Base-by-base conservation (phyloP, 1,140 invertebrate species). In the Grapholita molesta region DNA sequence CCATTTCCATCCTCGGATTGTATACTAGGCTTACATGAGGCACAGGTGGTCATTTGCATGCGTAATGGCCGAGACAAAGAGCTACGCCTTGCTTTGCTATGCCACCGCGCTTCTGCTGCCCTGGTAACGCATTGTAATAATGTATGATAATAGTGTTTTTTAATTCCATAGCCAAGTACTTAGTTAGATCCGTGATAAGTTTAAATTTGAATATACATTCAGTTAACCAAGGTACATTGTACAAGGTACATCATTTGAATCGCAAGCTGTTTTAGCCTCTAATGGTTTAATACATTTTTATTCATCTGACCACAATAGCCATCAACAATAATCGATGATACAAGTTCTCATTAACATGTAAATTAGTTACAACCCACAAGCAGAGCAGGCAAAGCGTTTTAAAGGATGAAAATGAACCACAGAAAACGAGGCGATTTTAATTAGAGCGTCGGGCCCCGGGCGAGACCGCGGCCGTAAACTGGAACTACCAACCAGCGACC, bases 341-440 rank as follows among this genome's bases (percentile, higher is more conserved):
- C 69, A 72, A 82, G 74, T 83, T 78, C 82, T 89, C 82, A 91
- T 91, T 91, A 89, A 85, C 84, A 89, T 91, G 84, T 89, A 88
- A 89, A 91, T 91, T 86, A 89, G 83, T 86, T 79, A 74, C 77
- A 77, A 77, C 78, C 81, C 81, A 85, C 83, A 86, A 87, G 81
- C 88, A 88, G 88, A 84, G 84, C 80, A 77, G 86, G 86, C 88
- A 89, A 89, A 88, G 78, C 79, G 73, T 79, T 87, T 85, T 82
- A 84, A 88, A 88, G 80, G 84, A 89, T 88, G 85, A 85, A 85
- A 89, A 89, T 87, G 86, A 83, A 81, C 76, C 77, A 77, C 80
- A 85, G 84, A 86, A 80, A 85, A 83, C 83, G 82, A 79, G 79
- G 82, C 82, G 78, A 86, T 89, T 89, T 90, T 91, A 90, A 91